Evolutionary conservation across 2,113 vertebrate genomes (phyloP).

Genomic region (Machaerirhynchus nigripectus): DNA sequence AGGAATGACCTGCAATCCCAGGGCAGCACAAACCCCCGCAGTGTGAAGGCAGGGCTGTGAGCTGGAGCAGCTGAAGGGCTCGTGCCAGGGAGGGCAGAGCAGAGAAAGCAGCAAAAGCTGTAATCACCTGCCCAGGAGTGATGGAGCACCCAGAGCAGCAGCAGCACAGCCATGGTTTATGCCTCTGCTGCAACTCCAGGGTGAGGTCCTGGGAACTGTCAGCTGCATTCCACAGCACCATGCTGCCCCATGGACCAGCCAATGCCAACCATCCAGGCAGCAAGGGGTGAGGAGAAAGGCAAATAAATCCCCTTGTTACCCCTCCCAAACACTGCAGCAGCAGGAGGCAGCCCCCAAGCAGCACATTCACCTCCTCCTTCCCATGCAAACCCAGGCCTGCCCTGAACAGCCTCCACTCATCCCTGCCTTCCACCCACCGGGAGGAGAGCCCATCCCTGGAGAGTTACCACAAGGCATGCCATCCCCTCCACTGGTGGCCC

Average conservation of each 20-base stretch:
- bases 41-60: rapidly evolving
- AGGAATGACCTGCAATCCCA: neutral
- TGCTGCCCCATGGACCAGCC: rapidly evolving
- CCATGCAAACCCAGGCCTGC: neutral
- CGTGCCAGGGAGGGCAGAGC: rapidly evolving
- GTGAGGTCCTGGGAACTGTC: neutral
- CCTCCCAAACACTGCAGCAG: neutral
- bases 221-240: neutral
- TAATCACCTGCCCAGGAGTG: too few species aligned
- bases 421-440: neutral
- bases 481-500: neutral
- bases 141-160: neutral
- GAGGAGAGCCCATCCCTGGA: neutral
- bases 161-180: neutral
- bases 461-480: rapidly evolving
- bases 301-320: neutral
- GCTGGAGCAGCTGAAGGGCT: neutral
- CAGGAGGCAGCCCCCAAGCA: neutral
- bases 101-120: neutral
- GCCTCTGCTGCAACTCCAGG: neutral
- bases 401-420: neutral
- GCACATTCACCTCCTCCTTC: neutral
- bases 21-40: rapidly evolving
- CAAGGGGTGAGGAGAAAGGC: neutral
- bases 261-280: neutral